Base-by-base conservation (phyloP, 2,888 invertebrate genomes). In the Caenorhabditis sp. region DNA sequence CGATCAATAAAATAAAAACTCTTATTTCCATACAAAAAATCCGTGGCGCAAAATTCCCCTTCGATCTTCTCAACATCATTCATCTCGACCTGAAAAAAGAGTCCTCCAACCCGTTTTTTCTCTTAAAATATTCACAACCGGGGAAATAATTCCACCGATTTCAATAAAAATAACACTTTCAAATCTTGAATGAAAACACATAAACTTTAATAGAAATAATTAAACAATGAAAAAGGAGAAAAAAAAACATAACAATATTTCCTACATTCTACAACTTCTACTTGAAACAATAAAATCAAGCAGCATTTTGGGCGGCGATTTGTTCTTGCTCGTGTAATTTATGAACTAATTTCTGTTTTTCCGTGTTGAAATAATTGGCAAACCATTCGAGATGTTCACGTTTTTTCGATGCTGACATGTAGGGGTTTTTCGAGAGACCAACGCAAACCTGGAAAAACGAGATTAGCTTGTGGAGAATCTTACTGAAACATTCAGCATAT, bases 361-460 rank as follows among this genome's bases (percentile, higher is more conserved):
- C 80, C 20, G 49, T 63, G 53, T 77, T 77, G 67, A 82, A 82
- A 59, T 80, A 82, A 49, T 94, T 91, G 76, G 92, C 92, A 88
- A 93, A 97, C 97, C 97, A 97, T 73, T 92, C 89, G 56, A 99
- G 93, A 85, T 95, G 95, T 14, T 93, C 93, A 76, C 91, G 91
- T 88, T 99, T 99, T 84, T 95, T 93, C 77, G 92, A 89, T 0
- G 93, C 94, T 0, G 93, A 93, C 84, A 97, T 91, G 89, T 93
- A 94, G 0, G 95, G 93, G 90, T 97, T 99, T 89, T 95, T 95
- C 0, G 95, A 95, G 0, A 99, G 90, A 5, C 97, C 97, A 50
- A 80, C 80, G 38, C 80, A 80, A 8, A 80, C 79, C 76, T 78
- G 58, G 8, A 65, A n/a, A n/a, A n/a, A n/a, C n/a, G n/a, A n/a